A percentile compares a stretch with the other conserved stretches of the same genome.
phyloP scores from a whole-genome alignment of 2,113 vertebrate species.

The Strix uralensis region DNA sequence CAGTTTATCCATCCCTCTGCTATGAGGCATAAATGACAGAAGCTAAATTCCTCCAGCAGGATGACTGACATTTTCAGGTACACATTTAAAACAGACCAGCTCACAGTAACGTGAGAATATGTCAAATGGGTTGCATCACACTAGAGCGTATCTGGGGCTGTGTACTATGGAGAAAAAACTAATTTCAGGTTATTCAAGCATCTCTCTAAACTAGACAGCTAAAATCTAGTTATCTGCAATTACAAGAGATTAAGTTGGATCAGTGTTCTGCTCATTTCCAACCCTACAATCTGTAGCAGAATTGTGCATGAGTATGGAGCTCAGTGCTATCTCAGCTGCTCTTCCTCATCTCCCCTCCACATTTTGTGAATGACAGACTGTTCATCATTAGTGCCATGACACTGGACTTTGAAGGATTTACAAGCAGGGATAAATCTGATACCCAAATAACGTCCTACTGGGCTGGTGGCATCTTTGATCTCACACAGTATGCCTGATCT shows the following conservation, averaged over 20 bases:
- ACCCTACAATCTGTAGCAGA: not conserved
- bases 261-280: not conserved
- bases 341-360: too few species aligned
- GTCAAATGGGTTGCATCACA: not conserved
- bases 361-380: not conserved
- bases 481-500: not conserved
- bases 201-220: not conserved
- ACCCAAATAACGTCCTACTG: not conserved
- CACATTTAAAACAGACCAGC: not conserved
- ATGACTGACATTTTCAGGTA: not conserved
- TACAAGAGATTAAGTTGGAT: not conserved
- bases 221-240: not conserved
- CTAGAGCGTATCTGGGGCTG: not conserved
- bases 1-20: not conserved
- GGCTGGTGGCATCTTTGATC: not conserved
- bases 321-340: not conserved
- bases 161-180: not conserved
- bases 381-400: not conserved
- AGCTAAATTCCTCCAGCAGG: not conserved
- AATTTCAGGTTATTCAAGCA: not conserved
- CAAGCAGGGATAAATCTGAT: not conserved
- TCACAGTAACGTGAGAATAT: not conserved
- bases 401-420: not conserved
- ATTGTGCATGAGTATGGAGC: too few species aligned
- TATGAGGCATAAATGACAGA: not conserved